These are phyloP conservation scores for Charina bottae DNA, from an alignment of 2,113 vertebrate species.

Conservation along the genomic window DNA sequence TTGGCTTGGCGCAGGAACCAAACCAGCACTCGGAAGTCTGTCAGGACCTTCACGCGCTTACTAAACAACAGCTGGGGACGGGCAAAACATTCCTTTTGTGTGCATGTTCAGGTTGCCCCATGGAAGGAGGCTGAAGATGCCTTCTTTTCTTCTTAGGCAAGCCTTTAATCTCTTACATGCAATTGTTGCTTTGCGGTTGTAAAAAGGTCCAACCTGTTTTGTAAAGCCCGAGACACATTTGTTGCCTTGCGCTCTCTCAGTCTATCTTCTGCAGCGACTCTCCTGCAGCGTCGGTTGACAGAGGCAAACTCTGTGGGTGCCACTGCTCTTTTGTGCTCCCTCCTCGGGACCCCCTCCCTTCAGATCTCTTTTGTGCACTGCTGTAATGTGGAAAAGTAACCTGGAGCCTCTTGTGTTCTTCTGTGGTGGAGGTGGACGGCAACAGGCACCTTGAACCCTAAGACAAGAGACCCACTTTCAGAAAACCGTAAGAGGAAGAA, in stretches of 20 bases:
- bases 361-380: conserved; percentile 7
- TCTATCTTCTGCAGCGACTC: not conserved
- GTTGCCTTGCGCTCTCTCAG: conserved; percentile 27
- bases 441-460: not conserved
- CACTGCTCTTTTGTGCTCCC: not conserved
- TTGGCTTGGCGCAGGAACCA: not conserved
- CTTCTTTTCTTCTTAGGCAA: conserved; percentile 23
- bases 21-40: not conserved
- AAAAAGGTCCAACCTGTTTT: conserved; percentile 46
- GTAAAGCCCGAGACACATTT: not conserved
- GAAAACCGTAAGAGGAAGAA: not conserved
- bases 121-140: conserved; percentile 47
- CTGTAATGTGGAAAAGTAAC: not conserved
- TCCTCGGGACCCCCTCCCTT: not conserved
- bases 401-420: not conserved
- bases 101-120: conserved; percentile 48
- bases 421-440: not conserved
- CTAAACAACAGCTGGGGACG: conserved; percentile 42
- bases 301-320: not conserved
- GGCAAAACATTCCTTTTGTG: conserved; percentile 43
- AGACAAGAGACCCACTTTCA: not conserved
- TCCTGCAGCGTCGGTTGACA: conserved; percentile 39
- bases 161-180: conserved; percentile 34
- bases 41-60: conserved; percentile 18
- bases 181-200: conserved; percentile 49